phyloP scores from a whole-genome alignment of 2,113 vertebrate species.

The Tylochromis polylepis region DNA sequence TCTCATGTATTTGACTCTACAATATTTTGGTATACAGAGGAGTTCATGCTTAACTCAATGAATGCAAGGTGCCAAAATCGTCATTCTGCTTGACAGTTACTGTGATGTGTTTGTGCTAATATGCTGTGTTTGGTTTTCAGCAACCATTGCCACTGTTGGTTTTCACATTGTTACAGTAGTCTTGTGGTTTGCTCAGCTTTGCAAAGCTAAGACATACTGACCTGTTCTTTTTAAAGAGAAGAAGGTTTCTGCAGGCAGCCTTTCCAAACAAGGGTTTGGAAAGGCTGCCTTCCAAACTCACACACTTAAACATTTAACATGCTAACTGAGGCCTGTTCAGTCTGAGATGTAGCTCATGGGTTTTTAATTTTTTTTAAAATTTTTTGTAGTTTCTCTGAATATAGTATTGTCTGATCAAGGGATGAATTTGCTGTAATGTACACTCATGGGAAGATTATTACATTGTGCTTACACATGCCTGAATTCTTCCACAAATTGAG shows the following conservation, averaged over 20 bases:
- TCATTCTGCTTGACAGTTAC: not conserved
- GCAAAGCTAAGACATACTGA: not conserved
- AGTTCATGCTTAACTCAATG: not conserved
- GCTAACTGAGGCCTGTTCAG: not conserved
- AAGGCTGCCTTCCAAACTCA: not conserved
- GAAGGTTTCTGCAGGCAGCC: not conserved
- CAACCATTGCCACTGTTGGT: not conserved
- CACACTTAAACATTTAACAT: not conserved
- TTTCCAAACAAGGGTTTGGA: not conserved
- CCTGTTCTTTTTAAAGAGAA: not conserved
- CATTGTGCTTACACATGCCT: too few relatives aligned
- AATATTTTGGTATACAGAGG: not conserved
- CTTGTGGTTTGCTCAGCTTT: not conserved
- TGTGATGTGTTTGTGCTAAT: not conserved
- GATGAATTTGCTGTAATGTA: not conserved
- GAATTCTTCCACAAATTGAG: too few relatives aligned
- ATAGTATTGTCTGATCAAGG: not conserved
- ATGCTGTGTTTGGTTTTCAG: not conserved
- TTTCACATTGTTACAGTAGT: not conserved
- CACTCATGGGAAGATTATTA: too few relatives aligned
- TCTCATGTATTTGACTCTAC: not conserved
- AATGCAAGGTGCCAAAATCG: not conserved
- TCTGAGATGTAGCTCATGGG: too few relatives aligned
- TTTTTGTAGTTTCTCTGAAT: not conserved
- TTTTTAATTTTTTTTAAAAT: too few relatives aligned